These are phyloP conservation scores for Ptilorrhoa leucosticta DNA, from an alignment of 2,113 vertebrate genomes.

Conservation along the genomic window DNA sequence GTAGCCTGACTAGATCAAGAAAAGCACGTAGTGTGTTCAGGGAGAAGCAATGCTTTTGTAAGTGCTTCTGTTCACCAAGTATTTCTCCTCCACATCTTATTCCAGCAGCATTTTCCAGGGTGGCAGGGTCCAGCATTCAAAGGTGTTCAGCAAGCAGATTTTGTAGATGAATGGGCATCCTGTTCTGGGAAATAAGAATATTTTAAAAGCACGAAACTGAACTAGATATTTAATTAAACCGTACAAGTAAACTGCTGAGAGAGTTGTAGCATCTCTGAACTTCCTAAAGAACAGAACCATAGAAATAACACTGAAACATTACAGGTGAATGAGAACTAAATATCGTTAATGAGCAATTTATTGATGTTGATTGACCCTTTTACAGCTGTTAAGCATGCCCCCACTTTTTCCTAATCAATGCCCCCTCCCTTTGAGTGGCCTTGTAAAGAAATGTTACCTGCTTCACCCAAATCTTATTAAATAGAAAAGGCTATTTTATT, in stretches of 20 bases:
- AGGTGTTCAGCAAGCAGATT: background rate
- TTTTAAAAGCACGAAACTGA: background rate
- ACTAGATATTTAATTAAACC: background rate
- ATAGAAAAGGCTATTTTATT: background rate
- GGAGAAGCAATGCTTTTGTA: background rate
- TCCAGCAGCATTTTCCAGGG: background rate
- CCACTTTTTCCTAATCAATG: background rate
- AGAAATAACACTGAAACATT: background rate
- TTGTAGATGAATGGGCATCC: background rate
- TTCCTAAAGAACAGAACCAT: background rate
- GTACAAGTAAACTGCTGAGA: background rate
- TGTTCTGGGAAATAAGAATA: background rate
- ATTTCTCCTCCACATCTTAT: background rate
- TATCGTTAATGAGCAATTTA: background rate
- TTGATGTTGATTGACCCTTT: background rate
- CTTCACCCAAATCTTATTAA: background rate
- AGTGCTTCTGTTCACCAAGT: background rate
- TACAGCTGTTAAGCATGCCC: background rate
- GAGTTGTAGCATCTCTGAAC: background rate
- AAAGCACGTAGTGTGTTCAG: background rate
- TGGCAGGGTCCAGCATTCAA: background rate
- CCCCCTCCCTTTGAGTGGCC: background rate
- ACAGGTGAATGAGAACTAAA: background rate
- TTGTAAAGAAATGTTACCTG: background rate
- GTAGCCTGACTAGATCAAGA: background rate